These are phyloP conservation scores for Synergus umbraculus DNA, from an alignment of 2,888 invertebrate genomes.

Conservation along the genomic window DNA sequence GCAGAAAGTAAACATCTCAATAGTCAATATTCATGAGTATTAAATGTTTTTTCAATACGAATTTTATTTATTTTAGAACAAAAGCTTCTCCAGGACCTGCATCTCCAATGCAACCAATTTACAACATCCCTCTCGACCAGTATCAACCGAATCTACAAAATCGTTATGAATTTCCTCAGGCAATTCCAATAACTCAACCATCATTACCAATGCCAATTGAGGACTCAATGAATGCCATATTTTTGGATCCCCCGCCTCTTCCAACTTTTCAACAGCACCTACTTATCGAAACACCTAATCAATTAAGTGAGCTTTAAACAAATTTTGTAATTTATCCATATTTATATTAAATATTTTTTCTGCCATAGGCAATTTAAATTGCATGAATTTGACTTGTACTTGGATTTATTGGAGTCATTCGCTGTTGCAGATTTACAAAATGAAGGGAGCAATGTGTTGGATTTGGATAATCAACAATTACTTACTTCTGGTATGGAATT, in stretches of 20 bases:
- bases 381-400: too few relatives aligned
- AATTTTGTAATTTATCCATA: background rate
- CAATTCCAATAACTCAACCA: background rate
- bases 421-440: background rate
- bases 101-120: background rate
- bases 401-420: background rate
- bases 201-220: background rate
- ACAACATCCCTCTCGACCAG: background rate
- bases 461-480: constrained; percentile 25
- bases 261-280: background rate
- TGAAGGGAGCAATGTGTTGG: background rate
- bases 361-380: too few relatives aligned
- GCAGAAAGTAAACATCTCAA: background rate
- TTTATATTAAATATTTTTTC: background rate
- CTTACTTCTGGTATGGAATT: background rate
- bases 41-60: background rate
- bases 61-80: background rate
- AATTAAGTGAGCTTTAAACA: background rate
- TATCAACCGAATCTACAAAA: background rate
- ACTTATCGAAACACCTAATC: background rate
- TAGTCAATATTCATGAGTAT: background rate
- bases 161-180: background rate
- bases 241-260: background rate
- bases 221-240: background rate
- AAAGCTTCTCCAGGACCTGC: background rate